Base-by-base conservation (phyloP, 2,113 vertebrate genomes). In the Daubentonia madagascariensis region DNA sequence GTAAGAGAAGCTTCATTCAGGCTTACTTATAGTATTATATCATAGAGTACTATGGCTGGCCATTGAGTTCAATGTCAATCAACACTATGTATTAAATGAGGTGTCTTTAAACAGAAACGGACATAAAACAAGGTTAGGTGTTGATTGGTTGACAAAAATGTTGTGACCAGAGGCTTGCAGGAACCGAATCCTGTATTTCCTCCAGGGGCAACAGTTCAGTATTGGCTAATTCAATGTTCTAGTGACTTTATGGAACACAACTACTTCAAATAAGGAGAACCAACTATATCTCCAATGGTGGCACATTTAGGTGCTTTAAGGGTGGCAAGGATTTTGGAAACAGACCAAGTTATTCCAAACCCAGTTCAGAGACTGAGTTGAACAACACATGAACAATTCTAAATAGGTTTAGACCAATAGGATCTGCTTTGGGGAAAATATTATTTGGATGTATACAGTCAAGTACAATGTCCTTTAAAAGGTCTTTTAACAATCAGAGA, bases 41-140 rank as follows among this genome's bases (percentile, higher is more conserved):
- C 18, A 30, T 28, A 45, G 57, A 37, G 54, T 7, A 22, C 18
- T 12, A 67, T 2, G n/a, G 67, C 0, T 28, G 22, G 67, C 67
- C 40, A 0, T 20, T 57, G 50, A 76, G 50, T 4, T 84, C n/a
- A 20, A 1, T 6, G 32, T 61, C n/a, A 54, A 37, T 20, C 65
- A 59, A 84, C 25, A 16, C 30, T 11, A 43, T 8, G 8, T 8
- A 16, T 3, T 37, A 67, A 43, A 30, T 20, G n/a, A 32, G 1
- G 30, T 8, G 14, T 89, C 43, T 89, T 89, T 52, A 30, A 91
- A 91, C 52, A 91, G 35, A 84, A 86, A 79, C 18, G n/a, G 6
- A 61, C 35, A 79, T 25, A 16, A 20, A 52, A 11, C 52, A 89
- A 67, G 32, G 79, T 76, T 75, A 79, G 0, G 14, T 65, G 25